Percentiles rank a stretch among this genome's conserved stretches.
Conservation (phyloP, 2,888 invertebrate genomes). For the Noctua janthe region DNA sequence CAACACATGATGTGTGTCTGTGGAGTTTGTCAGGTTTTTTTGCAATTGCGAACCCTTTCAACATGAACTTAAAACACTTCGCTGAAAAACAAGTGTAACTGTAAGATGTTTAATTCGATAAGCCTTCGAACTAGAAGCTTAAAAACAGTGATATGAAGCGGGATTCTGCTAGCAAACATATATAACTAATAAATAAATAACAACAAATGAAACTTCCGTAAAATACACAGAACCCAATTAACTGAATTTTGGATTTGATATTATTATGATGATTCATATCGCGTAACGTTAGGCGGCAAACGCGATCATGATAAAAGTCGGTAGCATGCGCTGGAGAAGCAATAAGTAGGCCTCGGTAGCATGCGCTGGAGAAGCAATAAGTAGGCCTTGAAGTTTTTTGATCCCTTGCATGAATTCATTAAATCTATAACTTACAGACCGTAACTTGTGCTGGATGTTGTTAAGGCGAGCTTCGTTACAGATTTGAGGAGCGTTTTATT, state of each 20-base stretch:
- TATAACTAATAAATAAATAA: background rate
- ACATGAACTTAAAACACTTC: background rate
- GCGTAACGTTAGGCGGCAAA: conserved; percentile 21
- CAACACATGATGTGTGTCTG: background rate
- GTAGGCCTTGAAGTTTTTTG: conserved; percentile 44
- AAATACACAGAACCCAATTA: conserved; percentile 33
- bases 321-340: conserved; percentile 25
- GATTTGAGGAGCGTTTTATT: conserved; percentile 32
- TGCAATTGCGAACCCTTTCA: background rate
- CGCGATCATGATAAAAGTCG: conserved; percentile 22
- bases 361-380: conserved; percentile 35
- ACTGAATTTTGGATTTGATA: conserved; percentile 32
- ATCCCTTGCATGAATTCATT: conserved; percentile 47
- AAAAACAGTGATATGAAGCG: background rate
- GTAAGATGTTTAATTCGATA: background rate
- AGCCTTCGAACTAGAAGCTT: background rate
- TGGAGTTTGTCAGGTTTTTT: background rate
- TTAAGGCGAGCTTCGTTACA: conserved; percentile 33
- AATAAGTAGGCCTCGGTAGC: conserved; percentile 33
- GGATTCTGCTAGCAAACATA: no score
- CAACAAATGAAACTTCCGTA: conserved; percentile 11
- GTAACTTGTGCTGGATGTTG: conserved; percentile 39
- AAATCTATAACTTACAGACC: conserved; percentile 47
- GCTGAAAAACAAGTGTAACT: background rate
- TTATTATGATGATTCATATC: conserved; percentile 21